Percentiles rank a stretch among this genome's conserved stretches.
Evolutionary conservation across 2,797 vertebrate species (phyloP).

Genomic region (Eutrigla gurnardus): DNA sequence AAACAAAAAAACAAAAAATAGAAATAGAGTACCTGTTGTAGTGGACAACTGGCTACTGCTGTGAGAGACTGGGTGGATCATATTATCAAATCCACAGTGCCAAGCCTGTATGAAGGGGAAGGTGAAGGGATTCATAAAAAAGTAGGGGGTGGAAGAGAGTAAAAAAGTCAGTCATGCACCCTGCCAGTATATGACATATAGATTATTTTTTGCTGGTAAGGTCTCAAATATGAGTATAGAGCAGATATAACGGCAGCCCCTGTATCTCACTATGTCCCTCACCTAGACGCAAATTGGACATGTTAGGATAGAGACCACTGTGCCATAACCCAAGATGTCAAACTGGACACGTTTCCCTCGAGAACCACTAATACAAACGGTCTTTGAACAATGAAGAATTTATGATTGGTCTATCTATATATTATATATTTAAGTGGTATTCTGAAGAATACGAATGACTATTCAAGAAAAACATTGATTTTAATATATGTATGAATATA

Average conservation of each 20-base stretch:
- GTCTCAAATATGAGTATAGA: slow-evolving; percentile 29
- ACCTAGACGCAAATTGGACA: slow-evolving; percentile 31
- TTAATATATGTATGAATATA: slow-evolving; percentile 69
- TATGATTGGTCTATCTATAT: slow-evolving; percentile 66
- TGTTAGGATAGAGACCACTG: slow-evolving; percentile 69
- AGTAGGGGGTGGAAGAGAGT: slow-evolving; percentile 3
- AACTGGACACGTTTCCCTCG: slow-evolving; percentile 48
- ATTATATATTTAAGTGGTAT: slow-evolving; percentile 76
- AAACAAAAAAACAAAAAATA: too few species aligned
- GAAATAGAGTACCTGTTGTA: slow-evolving; percentile 16
- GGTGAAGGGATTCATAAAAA: slow-evolving; percentile 35
- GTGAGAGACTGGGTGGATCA: slow-evolving; percentile 41
- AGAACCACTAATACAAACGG: slow-evolving; percentile 73
- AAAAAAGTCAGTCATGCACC: slow-evolving; percentile 8
- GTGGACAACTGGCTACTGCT: slow-evolving; percentile 33
- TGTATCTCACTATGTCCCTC: slow-evolving; percentile 30
- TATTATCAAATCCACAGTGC: slow-evolving; percentile 61
- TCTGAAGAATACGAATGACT: slow-evolving; percentile 63
- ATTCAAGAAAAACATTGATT: slow-evolving; percentile 61
- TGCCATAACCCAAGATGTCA: slow-evolving; percentile 72
- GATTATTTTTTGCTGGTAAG: slow-evolving; percentile 57
- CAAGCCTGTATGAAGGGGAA: slow-evolving; percentile 63
- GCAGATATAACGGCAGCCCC: slow-evolving; percentile 29
- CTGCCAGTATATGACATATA: slow-evolving; percentile 14
- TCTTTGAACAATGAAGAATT: slow-evolving; percentile 69